Evolutionary conservation across 2,797 vertebrate genomes (phyloP).

Genomic region (Alectoris magna): DNA sequence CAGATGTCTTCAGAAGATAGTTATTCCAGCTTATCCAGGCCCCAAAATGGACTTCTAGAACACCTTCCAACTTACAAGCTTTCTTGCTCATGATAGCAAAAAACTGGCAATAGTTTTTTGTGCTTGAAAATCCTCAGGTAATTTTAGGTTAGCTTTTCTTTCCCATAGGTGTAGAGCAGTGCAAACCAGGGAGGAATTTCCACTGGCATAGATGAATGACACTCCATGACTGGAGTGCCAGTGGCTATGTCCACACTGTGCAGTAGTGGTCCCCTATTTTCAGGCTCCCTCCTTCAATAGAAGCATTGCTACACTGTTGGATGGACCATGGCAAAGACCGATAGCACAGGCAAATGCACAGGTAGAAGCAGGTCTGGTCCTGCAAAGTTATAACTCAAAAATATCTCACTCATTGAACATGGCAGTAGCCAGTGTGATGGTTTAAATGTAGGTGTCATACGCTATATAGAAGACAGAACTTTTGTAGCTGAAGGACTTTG

Average conservation of each 20-base stretch:
- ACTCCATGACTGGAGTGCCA: not conserved
- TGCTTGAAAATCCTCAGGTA: not conserved
- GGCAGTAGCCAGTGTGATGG: not conserved
- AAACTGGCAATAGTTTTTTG: not conserved
- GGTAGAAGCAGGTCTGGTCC: not conserved
- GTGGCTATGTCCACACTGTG: fast-evolving
- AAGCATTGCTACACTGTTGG: fast-evolving
- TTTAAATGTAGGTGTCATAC: not conserved
- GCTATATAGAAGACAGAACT: not conserved
- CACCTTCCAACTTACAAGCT: not conserved
- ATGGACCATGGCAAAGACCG: not conserved
- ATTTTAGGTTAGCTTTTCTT: not conserved
- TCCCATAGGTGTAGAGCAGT: fast-evolving
- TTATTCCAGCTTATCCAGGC: not conserved
- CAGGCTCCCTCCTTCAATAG: not conserved
- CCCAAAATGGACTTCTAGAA: not conserved
- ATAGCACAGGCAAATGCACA: too few species aligned
- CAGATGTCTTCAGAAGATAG: not conserved
- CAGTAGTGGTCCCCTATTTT: not conserved
- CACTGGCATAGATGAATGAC: not conserved
- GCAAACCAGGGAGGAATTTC: not conserved
- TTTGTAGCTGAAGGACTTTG: not conserved
- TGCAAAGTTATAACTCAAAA: not conserved
- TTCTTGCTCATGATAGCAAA: not conserved
- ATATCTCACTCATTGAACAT: not conserved